Evolutionary conservation across 1,140 invertebrate species (phyloP).

Genomic region (Heterodera schachtii): DNA sequence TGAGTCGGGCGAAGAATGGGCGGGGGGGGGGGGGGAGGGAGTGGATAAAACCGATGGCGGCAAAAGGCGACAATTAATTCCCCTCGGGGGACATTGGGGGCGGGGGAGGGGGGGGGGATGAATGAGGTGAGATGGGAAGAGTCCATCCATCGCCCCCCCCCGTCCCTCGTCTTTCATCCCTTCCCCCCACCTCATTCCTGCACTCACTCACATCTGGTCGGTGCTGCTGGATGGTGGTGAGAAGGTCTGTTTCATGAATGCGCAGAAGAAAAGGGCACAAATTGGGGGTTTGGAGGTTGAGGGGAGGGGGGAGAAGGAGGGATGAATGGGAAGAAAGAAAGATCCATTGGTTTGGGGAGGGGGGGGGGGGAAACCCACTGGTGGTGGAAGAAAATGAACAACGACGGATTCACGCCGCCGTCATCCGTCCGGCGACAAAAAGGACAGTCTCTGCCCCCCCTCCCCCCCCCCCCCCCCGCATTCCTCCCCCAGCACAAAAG

Average conservation of each 20-base stretch:
- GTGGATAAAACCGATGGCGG: constrained; percentile 20
- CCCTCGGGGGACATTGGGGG: not conserved
- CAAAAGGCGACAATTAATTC: constrained; percentile 22
- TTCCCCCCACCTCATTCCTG: not conserved
- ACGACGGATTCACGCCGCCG: not conserved
- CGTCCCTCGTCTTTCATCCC: not conserved
- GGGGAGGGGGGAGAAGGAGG: not conserved
- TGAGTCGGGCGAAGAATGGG: not conserved
- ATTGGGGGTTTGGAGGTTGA: constrained; percentile 16
- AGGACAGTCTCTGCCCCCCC: not conserved
- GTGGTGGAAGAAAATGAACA: not conserved
- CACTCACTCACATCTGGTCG: constrained; percentile 10
- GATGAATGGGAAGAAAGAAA: no score
- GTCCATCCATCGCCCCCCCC: not conserved
- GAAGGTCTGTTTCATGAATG: not conserved
- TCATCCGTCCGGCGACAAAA: not conserved
- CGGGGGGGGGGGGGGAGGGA: not conserved
- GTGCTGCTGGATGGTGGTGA: not conserved
- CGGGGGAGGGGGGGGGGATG: no score
- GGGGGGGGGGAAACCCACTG: not conserved
- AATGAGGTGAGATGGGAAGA: not conserved
- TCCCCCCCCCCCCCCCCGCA: no score
- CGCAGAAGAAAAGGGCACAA: constrained; percentile 1
- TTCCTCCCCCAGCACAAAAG: not conserved
- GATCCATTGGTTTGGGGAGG: not conserved